A percentile compares a stretch with the other conserved stretches of the same genome.
Evolutionary conservation across 2,888 invertebrate species (phyloP).

Genomic region (Parthenolecanium corni): DNA sequence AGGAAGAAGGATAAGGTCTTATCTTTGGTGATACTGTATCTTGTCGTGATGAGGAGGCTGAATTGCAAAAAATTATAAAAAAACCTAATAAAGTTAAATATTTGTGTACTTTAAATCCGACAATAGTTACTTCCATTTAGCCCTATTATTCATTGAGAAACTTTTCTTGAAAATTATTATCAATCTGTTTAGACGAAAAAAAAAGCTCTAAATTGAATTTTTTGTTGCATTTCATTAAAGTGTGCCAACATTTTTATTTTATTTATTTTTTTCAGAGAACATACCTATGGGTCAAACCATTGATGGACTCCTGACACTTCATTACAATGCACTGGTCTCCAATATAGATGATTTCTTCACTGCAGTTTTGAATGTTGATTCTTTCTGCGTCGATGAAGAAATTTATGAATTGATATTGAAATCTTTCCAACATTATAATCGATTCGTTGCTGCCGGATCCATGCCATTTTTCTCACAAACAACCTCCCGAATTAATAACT

Average conservation of each 20-base stretch:
- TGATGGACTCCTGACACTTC: slow-evolving; percentile 2
- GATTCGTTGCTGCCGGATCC: not conserved
- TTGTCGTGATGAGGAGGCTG: too few relatives aligned
- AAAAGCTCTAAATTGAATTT: not conserved
- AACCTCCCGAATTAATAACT: not conserved
- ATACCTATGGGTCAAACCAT: not conserved
- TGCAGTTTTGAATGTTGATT: not conserved
- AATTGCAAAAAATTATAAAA: too few relatives aligned
- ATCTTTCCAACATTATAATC: slow-evolving; percentile 7
- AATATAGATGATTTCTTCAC: not conserved
- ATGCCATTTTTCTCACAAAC: slow-evolving; percentile 15
- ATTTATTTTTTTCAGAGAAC: not conserved
- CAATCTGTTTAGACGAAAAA: too few relatives aligned
- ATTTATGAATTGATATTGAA: slow-evolving; percentile 7
- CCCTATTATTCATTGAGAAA: too few relatives aligned
- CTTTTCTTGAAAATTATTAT: too few relatives aligned
- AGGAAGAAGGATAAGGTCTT: too few relatives aligned
- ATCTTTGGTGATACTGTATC: too few relatives aligned
- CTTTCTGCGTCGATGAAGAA: not conserved
- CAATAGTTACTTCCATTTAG: too few relatives aligned
- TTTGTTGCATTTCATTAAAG: not conserved
- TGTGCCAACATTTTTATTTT: not conserved
- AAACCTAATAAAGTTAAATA: too few relatives aligned
- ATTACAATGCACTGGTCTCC: not conserved
- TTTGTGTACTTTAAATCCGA: too few relatives aligned